phyloP scores from a whole-genome alignment of 2,797 vertebrate genomes.

The Sebastes paucispinis region DNA sequence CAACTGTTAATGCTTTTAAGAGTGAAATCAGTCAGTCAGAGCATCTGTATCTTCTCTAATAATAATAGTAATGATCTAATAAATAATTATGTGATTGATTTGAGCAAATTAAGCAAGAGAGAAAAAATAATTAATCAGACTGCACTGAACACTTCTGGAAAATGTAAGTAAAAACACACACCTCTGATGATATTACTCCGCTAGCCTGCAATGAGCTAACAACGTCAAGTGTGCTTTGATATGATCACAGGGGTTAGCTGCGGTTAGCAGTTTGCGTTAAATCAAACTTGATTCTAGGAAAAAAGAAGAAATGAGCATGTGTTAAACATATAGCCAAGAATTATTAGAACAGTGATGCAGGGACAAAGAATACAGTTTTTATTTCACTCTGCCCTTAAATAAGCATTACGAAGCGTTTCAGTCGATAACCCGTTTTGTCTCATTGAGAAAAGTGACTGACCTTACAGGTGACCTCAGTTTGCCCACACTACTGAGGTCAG shows the following conservation, averaged over 20 bases:
- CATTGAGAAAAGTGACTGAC: neutral
- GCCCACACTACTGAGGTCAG: slow-evolving; percentile 18
- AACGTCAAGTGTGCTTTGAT: neutral
- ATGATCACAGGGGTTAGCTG: neutral
- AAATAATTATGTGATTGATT: neutral
- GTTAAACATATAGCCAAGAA: neutral
- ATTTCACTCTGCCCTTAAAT: neutral
- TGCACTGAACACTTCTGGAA: neutral
- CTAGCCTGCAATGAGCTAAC: neutral
- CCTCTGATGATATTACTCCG: neutral
- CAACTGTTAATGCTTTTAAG: neutral
- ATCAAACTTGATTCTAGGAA: neutral
- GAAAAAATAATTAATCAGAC: neutral
- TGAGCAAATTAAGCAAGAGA: neutral
- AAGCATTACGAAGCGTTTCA: neutral
- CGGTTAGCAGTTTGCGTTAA: neutral
- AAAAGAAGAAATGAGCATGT: neutral
- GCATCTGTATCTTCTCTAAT: neutral
- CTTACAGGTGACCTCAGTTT: slow-evolving; percentile 26
- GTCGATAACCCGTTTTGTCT: neutral
- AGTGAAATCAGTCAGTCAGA: neutral
- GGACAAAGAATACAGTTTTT: neutral
- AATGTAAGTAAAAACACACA: neutral
- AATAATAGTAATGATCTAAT: neutral
- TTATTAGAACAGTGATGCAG: neutral